Evolutionary conservation across 2,888 invertebrate genomes (phyloP), one percentile per base, ranked within the genome.

Genomic region (Chrysodeixis includens): DNA sequence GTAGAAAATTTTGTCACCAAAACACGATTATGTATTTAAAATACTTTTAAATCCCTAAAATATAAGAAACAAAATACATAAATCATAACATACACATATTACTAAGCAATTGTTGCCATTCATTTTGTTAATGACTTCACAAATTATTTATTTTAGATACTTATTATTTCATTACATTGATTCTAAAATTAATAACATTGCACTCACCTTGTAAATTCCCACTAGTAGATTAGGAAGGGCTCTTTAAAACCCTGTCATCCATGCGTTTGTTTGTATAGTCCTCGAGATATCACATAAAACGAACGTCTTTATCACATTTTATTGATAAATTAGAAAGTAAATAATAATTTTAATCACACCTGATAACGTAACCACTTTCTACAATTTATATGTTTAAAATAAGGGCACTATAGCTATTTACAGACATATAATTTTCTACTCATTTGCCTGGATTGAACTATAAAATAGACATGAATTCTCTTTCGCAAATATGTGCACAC

Each of bases 261-360:
- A 79, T 80, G 52, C 67, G 56, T 79, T 83, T 84, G 81, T 86
- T 87, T 86, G 83, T 79, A 74, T 68, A 62, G 71, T 62, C 59
- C 72, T 52, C 65, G 58, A 66, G 75, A 81, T 84, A 84, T 76
- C 78, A 66, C 72, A 76, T 66, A 68, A 71, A 69, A 79, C 69
- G 61, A 68, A 68, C 78, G 78, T 74, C 73, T 75, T 82, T 86
- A 87, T 84, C 86, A 78, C 76, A 81, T 81, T 69, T 70, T 76
- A 84, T 74, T 82, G 86, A 85, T 87, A 86, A 82, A 81, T 83
- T 87, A 83, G 83, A 88, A 87, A 86, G 86, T 87, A 87, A 88
- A 87, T 87, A 86, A 40, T 61, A 20, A 52, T 30, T 22, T 66
- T 32, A 64, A 62, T 67, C 62, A 44, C 69, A 69, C 62, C 61